Evolutionary conservation across 2,888 invertebrate genomes (phyloP).

Genomic region (Sesia bembeciformis): DNA sequence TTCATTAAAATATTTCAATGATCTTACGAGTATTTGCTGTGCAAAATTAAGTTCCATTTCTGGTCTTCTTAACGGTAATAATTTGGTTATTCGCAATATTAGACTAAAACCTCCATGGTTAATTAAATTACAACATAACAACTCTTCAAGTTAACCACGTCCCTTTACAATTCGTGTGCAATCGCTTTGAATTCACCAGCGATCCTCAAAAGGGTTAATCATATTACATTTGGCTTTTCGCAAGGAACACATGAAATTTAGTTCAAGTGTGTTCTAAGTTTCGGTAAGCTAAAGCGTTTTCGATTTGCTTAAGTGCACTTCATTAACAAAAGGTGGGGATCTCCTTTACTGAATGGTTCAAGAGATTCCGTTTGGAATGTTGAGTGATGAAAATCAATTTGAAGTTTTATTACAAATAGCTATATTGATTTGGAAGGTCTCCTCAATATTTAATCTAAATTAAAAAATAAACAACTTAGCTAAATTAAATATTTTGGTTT

Average conservation of each 20-base stretch:
- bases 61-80: neutral
- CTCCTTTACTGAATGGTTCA: no score
- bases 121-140: neutral
- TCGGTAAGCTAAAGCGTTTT: neutral
- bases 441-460: no score
- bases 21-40: no score
- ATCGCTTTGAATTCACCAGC: slow-evolving; percentile 20
- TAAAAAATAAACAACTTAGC: no score
- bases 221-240: slow-evolving; percentile 3
- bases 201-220: slow-evolving; percentile 25
- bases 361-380: no score
- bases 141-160: slow-evolving; percentile 7
- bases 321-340: neutral
- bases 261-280: neutral
- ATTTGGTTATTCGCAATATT: neutral
- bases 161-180: slow-evolving; percentile 19
- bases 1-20: no score
- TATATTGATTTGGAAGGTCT: no score
- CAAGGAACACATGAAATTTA: neutral
- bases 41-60: no score
- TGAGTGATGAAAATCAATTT: no score
- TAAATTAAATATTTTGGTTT: no score
- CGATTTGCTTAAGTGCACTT: neutral
- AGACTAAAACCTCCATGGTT: neutral
- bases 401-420: no score